A percentile compares a stretch with the other conserved stretches of the same genome.
These are phyloP conservation scores for Anthopleura sola DNA, from an alignment of 64 coral and sea anemone genomes.

Conservation along the genomic window DNA sequence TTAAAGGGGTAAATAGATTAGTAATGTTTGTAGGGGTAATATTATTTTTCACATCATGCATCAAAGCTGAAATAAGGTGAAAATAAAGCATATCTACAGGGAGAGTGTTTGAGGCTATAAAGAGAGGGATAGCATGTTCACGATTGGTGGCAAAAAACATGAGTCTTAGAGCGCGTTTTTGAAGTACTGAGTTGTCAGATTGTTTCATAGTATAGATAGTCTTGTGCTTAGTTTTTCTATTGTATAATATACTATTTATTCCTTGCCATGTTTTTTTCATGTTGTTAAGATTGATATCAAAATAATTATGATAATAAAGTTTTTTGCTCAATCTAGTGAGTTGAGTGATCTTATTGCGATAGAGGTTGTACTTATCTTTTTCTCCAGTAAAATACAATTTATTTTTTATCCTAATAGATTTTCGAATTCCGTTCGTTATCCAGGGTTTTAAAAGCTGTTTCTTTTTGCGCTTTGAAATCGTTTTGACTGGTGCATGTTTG, in stretches of 20 bases:
- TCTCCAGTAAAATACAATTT: constrained; percentile 11
- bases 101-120: constrained; percentile 32
- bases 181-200: background rate
- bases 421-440: constrained; percentile 25
- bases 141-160: constrained; percentile 33
- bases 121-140: constrained; percentile 34
- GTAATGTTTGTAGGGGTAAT: background rate
- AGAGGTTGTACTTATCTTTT: constrained; percentile 25
- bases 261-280: constrained; percentile 28
- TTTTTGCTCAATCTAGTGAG: constrained; percentile 29
- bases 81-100: constrained; percentile 40
- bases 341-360: constrained; percentile 22
- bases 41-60: constrained; percentile 22
- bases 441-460: constrained; percentile 38
- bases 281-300: constrained; percentile 24
- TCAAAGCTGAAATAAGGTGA: background rate
- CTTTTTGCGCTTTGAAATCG: constrained; percentile 7
- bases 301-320: constrained; percentile 22
- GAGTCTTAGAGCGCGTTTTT: constrained; percentile 24
- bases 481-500: constrained; percentile 27
- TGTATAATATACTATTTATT: constrained; percentile 10
- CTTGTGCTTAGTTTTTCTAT: background rate
- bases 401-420: constrained; percentile 39
- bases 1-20: constrained; percentile 9
- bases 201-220: background rate